Conservation (phyloP, 2,797 vertebrate genomes). For the Sebastes iracundus region DNA sequence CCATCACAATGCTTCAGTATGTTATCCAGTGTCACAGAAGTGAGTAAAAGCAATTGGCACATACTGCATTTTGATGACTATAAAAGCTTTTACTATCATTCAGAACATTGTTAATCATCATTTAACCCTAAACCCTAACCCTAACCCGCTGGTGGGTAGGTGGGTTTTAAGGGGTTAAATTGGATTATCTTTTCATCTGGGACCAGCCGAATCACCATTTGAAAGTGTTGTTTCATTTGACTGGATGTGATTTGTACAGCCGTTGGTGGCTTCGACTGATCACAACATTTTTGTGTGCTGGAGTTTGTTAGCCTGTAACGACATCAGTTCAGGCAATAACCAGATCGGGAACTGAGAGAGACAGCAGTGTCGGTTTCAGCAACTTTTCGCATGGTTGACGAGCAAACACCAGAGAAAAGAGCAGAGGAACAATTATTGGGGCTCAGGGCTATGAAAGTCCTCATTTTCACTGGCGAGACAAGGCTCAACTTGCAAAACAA, state of each 20-base stretch:
- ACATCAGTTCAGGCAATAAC: constrained; percentile 7
- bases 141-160: no score
- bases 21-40: no score
- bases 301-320: background rate
- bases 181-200: no score
- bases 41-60: no score
- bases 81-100: no score
- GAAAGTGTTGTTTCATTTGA: background rate
- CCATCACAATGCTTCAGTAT: accelerated
- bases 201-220: background rate
- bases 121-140: no score
- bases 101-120: no score
- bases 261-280: background rate
- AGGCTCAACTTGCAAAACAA: constrained; percentile 46
- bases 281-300: background rate
- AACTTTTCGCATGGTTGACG: background rate
- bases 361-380: background rate
- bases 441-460: constrained; percentile 4
- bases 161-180: no score
- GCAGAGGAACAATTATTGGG: constrained; percentile 16
- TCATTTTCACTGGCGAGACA: constrained; percentile 28
- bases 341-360: background rate
- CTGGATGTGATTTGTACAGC: background rate
- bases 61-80: no score
- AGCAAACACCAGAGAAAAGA: constrained; percentile 12